Evolutionary conservation across 2,797 vertebrate genomes (phyloP).

Genomic region (Knipowitschia caucasica): DNA sequence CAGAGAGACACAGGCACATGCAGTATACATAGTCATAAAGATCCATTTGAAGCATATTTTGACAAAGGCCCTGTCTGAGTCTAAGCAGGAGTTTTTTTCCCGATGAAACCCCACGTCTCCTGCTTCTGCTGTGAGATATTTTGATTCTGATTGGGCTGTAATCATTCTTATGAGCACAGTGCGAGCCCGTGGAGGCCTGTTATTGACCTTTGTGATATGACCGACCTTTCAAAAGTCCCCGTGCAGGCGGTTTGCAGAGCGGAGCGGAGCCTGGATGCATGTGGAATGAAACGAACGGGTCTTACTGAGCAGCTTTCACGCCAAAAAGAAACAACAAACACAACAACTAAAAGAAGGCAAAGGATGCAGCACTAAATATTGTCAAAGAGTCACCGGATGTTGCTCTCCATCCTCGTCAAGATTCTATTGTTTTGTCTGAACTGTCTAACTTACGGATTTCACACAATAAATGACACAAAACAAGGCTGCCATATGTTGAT

Average conservation of each 20-base stretch:
- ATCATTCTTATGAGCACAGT: not conserved
- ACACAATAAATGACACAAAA: too few relatives aligned
- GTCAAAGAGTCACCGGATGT: too few relatives aligned
- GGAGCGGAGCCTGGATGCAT: conserved; percentile 24
- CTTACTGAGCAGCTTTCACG: conserved; percentile 25
- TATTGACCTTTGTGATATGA: conserved; percentile 22
- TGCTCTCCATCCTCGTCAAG: too few relatives aligned
- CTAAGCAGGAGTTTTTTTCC: too few relatives aligned
- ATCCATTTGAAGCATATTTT: too few relatives aligned
- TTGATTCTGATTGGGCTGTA: conserved; percentile 4
- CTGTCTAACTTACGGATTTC: too few relatives aligned
- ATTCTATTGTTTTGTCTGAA: too few relatives aligned
- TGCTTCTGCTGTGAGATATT: not conserved
- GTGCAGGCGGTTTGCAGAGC: conserved; percentile 18
- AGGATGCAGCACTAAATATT: too few relatives aligned
- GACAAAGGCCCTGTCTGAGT: too few relatives aligned
- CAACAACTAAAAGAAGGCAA: conserved; percentile 39
- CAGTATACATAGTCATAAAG: too few relatives aligned
- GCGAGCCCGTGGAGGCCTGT: conserved; percentile 7
- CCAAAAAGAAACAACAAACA: conserved; percentile 16
- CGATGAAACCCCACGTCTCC: not conserved
- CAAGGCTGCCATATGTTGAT: too few relatives aligned
- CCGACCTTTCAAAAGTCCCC: conserved; percentile 20
- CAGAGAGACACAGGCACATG: too few relatives aligned
- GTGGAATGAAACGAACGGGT: conserved; percentile 22